phyloP scores from a whole-genome alignment of 2,888 invertebrate genomes.

The Micropterix aruncella region DNA sequence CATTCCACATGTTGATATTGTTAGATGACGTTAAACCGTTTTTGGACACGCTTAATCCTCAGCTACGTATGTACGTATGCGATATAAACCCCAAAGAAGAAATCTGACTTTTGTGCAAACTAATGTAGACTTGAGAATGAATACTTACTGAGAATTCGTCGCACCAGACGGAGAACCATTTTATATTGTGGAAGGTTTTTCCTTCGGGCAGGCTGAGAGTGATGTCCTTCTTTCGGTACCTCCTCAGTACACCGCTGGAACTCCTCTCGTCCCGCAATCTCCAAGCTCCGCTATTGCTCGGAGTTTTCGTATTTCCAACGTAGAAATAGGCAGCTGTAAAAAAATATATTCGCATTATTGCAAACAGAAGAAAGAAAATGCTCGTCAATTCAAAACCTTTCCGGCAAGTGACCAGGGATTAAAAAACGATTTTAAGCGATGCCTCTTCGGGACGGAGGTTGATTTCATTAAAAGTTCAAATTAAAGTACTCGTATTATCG shows the following conservation, averaged over 20 bases:
- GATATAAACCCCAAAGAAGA: slow-evolving; percentile 1
- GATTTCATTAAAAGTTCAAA: no score
- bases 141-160: slow-evolving; percentile 71
- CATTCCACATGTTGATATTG: no score
- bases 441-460: no score
- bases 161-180: slow-evolving; percentile 88
- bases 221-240: slow-evolving; percentile 69
- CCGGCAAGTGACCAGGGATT: no score
- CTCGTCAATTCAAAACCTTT: no score
- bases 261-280: slow-evolving; percentile 76
- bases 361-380: no score
- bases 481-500: no score
- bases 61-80: slow-evolving; percentile 2
- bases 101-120: background rate
- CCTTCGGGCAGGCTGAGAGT: slow-evolving; percentile 81
- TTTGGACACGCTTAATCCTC: no score
- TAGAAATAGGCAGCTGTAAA: slow-evolving; percentile 79
- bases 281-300: slow-evolving; percentile 50
- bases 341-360: no score
- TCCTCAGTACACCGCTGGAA: slow-evolving; percentile 58
- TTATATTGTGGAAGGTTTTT: slow-evolving; percentile 65
- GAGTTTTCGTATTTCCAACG: slow-evolving; percentile 58
- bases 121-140: background rate
- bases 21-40: no score
- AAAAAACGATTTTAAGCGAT: no score